Evolutionary conservation across 2,888 invertebrate species (phyloP).

Genomic region (Caenorhabditis zanzibari): DNA sequence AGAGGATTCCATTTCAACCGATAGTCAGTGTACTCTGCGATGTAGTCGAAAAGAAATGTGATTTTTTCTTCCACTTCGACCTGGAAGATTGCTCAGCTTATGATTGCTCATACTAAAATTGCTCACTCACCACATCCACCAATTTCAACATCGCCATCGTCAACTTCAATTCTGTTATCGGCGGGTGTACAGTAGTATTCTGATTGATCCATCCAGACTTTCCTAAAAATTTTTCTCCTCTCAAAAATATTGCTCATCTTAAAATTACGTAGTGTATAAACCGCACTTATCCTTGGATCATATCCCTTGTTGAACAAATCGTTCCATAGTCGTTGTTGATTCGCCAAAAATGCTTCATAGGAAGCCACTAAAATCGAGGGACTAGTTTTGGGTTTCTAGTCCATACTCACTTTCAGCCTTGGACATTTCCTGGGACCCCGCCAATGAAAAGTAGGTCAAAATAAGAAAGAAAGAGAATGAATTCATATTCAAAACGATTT

Average conservation of each 20-base stretch:
- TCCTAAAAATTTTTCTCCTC: constrained; percentile 12
- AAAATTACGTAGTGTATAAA: constrained; percentile 45
- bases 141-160: constrained; percentile 52
- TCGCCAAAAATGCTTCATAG: constrained; percentile 38
- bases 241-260: not conserved
- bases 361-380: constrained; percentile 19
- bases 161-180: constrained; percentile 23
- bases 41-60: constrained; percentile 54
- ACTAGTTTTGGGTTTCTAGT: not conserved
- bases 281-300: constrained; percentile 42
- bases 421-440: not conserved
- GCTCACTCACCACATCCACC: constrained; percentile 44
- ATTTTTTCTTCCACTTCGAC: constrained; percentile 57
- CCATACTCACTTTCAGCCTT: not conserved
- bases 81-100: constrained; percentile 8
- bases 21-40: constrained; percentile 41
- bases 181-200: constrained; percentile 31
- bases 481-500: not conserved
- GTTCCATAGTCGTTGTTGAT: constrained; percentile 41
- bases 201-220: constrained; percentile 46
- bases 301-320: constrained; percentile 43
- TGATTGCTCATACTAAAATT: not conserved
- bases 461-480: not conserved
- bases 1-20: constrained; percentile 55
- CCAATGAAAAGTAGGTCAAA: not conserved